phyloP scores from a whole-genome alignment of 2,888 invertebrate species.

The Pyrrhia umbra region DNA sequence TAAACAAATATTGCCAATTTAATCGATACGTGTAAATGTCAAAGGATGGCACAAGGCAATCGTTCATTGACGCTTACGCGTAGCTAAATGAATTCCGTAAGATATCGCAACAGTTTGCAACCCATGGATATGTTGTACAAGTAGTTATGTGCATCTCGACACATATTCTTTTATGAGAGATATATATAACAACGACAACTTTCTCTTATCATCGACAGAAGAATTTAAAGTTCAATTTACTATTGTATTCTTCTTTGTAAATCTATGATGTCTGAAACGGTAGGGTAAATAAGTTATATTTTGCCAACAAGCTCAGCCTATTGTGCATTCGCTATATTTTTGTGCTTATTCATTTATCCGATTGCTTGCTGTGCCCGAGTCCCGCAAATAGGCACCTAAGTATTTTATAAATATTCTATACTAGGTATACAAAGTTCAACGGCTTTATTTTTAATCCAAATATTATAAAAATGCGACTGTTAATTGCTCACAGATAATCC shows the following conservation, averaged over 20 bases:
- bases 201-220: too few relatives aligned
- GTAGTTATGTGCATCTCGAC: neutral
- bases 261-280: too few relatives aligned
- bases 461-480: neutral
- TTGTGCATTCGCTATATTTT: too few relatives aligned
- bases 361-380: too few relatives aligned
- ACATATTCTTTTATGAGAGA: neutral
- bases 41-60: constrained; percentile 15
- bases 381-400: too few relatives aligned
- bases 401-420: neutral
- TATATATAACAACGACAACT: neutral
- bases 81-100: constrained; percentile 13
- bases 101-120: constrained; percentile 14
- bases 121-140: constrained; percentile 5
- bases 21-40: constrained; percentile 17
- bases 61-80: constrained; percentile 18
- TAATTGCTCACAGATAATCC: neutral
- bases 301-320: too few relatives aligned
- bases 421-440: neutral
- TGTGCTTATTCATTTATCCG: too few relatives aligned
- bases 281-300: too few relatives aligned
- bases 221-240: too few relatives aligned
- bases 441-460: neutral
- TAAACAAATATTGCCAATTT: constrained; percentile 14
- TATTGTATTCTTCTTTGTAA: too few relatives aligned